Evolutionary conservation across 2,797 vertebrate genomes (phyloP).

Genomic region (Moxostoma hubbsi): DNA sequence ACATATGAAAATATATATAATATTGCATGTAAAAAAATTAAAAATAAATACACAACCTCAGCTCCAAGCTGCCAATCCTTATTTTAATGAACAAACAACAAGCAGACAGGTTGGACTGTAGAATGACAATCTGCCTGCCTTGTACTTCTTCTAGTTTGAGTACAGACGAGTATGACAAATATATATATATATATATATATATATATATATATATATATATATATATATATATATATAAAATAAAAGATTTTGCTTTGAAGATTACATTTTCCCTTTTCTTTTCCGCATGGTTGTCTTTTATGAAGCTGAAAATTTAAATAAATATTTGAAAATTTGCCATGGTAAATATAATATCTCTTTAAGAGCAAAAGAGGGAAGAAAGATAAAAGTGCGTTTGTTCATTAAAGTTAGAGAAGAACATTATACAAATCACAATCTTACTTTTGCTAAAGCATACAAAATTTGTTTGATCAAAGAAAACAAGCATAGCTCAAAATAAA

Average conservation of each 20-base stretch:
- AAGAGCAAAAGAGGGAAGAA: neutral
- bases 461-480: slow-evolving; percentile 31
- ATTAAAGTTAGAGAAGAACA: slow-evolving; percentile 28
- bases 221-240: slow-evolving; percentile 13
- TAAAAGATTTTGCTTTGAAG: slow-evolving; percentile 60
- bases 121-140: slow-evolving; percentile 48
- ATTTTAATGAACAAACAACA: slow-evolving; percentile 58
- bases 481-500: neutral
- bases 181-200: no score
- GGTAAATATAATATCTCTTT: slow-evolving; percentile 18
- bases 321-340: neutral
- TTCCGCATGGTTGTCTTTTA: slow-evolving; percentile 39
- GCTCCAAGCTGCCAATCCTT: slow-evolving; percentile 49
- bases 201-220: no score
- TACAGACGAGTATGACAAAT: slow-evolving; percentile 52
- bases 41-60: slow-evolving; percentile 49
- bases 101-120: slow-evolving; percentile 51
- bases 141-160: slow-evolving; percentile 57
- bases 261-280: slow-evolving; percentile 45
- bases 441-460: slow-evolving; percentile 14
- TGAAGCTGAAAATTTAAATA: slow-evolving; percentile 20
- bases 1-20: slow-evolving; percentile 18
- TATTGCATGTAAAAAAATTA: no score
- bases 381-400: slow-evolving; percentile 39
- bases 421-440: slow-evolving; percentile 38